Conservation (phyloP, 2,888 invertebrate genomes). For the Macaria notata region DNA sequence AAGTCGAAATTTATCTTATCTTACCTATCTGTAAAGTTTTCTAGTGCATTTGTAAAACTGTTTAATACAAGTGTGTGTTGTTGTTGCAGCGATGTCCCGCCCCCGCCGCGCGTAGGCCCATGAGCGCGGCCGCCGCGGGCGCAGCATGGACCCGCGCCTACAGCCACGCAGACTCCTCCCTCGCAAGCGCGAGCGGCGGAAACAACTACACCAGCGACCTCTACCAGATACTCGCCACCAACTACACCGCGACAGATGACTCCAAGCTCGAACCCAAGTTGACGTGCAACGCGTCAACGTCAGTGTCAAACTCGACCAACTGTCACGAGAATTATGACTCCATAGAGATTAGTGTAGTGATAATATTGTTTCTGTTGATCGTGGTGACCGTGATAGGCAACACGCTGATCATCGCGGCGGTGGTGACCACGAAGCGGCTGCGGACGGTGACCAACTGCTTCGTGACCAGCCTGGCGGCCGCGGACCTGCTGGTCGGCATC, state of each 20-base stretch:
- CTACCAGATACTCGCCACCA: constrained; percentile 52
- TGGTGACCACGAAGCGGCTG: constrained; percentile 91
- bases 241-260: constrained; percentile 6
- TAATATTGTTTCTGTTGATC: constrained; percentile 85
- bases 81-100: too few relatives aligned
- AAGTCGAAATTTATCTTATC: too few relatives aligned
- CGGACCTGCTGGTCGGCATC: constrained; percentile 95
- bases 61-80: too few relatives aligned
- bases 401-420: constrained; percentile 94
- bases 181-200: constrained; percentile 61
- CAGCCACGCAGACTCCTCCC: constrained; percentile 49
- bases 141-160: constrained; percentile 66
- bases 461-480: constrained; percentile 96
- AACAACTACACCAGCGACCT: constrained; percentile 53
- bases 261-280: too few relatives aligned
- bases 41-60: too few relatives aligned
- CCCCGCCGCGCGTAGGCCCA: constrained; percentile 45
- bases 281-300: too few relatives aligned
- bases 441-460: constrained; percentile 97
- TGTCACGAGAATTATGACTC: constrained; percentile 56
- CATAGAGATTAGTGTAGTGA: constrained; percentile 83
- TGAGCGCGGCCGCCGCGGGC: constrained; percentile 61
- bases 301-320: constrained; percentile 29
- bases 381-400: constrained; percentile 92
- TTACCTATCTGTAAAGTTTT: too few relatives aligned